phyloP scores from a whole-genome alignment of 2,888 invertebrate species.

The Lithophane leautieri region DNA sequence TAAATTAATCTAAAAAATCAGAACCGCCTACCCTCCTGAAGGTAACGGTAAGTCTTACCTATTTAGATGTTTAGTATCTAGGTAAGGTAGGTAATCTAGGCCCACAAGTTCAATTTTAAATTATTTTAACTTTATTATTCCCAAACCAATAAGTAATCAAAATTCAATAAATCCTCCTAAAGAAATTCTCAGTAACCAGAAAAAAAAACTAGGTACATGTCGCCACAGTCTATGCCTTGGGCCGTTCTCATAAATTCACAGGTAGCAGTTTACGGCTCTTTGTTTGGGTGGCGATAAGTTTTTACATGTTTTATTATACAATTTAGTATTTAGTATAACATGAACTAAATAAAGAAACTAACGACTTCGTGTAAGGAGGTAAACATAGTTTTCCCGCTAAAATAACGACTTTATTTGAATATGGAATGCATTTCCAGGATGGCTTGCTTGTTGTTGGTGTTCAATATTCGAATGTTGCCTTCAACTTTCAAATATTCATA shows the following conservation, averaged over 20 bases:
- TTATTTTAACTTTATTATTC: neutral
- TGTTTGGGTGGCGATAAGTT: conserved; percentile 86
- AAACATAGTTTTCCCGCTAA: conserved; percentile 48
- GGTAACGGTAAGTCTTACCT: neutral
- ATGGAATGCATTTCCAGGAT: conserved; percentile 31
- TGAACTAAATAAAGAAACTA: conserved; percentile 71
- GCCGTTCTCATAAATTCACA: conserved; percentile 78
- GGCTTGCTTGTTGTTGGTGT: neutral
- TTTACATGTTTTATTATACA: conserved; percentile 81
- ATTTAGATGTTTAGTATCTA: neutral
- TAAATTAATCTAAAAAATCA: neutral
- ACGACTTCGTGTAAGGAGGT: conserved; percentile 50
- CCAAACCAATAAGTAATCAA: neutral
- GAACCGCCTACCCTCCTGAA: neutral
- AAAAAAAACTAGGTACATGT: neutral
- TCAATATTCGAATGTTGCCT: neutral
- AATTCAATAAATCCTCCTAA: neutral
- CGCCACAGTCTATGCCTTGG: conserved; percentile 70
- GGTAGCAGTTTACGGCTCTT: conserved; percentile 83
- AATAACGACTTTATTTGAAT: conserved; percentile 47
- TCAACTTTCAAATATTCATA: conserved; percentile 16
- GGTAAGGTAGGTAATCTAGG: too few species aligned
- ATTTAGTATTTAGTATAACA: conserved; percentile 72
- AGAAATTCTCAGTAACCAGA: neutral
- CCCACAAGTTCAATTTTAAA: neutral